Conservation (phyloP, 2,113 vertebrate genomes). For the Protobothrops flavoviridis region DNA sequence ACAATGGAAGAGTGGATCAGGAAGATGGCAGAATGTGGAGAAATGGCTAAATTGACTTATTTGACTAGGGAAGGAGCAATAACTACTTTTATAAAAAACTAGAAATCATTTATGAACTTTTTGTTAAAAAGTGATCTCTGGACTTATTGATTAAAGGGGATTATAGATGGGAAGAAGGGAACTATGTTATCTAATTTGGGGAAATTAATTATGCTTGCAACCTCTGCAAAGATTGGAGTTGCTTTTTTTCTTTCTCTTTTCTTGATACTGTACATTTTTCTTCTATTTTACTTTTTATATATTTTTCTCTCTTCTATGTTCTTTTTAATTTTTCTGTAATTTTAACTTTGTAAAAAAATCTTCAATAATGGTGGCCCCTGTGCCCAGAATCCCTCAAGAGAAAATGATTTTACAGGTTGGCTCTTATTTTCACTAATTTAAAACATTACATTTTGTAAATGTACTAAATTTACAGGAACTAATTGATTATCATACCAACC, state of each 20-base stretch:
- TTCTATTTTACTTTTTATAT: background rate
- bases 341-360: background rate
- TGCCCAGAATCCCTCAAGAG: background rate
- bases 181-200: background rate
- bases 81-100: background rate
- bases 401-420: background rate
- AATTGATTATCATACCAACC: background rate
- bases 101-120: background rate
- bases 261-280: background rate
- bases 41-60: background rate
- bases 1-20: background rate
- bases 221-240: background rate
- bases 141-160: background rate
- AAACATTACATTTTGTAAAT: background rate
- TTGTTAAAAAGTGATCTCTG: background rate
- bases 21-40: background rate
- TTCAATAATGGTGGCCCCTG: background rate
- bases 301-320: background rate
- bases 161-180: background rate
- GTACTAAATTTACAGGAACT: background rate
- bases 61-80: background rate
- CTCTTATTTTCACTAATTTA: background rate
- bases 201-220: background rate
- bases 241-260: background rate
- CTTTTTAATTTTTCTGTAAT: background rate